These are phyloP conservation scores for Antedon mediterranea DNA, from an alignment of 53 echinoderm and acorn worm genomes.

Conservation along the genomic window DNA sequence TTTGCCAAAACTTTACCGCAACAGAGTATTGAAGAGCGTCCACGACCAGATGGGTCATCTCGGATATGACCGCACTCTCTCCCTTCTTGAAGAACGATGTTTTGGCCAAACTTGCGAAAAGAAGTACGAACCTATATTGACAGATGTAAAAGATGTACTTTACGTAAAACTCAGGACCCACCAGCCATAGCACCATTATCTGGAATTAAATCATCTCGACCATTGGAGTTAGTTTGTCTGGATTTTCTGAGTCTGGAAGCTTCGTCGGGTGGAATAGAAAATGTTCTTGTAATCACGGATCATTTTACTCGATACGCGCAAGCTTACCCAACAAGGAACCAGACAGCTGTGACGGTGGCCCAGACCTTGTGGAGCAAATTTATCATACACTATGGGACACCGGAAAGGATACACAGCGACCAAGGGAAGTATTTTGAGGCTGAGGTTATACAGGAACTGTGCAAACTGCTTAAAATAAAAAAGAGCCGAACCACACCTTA, in stretches of 20 bases:
- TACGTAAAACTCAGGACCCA: constrained; percentile 9
- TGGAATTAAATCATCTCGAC: neutral
- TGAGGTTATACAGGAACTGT: constrained; percentile 8
- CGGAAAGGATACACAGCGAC: constrained; percentile 13
- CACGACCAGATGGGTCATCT: constrained; percentile 16
- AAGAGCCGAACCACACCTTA: constrained; percentile 20
- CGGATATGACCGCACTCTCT: constrained; percentile 1
- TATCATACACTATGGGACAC: constrained; percentile 17
- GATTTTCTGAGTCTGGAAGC: constrained; percentile 9
- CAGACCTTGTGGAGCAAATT: constrained; percentile 15
- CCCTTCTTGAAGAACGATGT: neutral
- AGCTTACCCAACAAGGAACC: constrained; percentile 5
- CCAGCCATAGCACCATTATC: neutral
- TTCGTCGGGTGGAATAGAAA: neutral
- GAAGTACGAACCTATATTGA: neutral
- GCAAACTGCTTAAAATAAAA: constrained; percentile 5
- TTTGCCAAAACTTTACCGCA: neutral
- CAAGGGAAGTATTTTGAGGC: constrained; percentile 26
- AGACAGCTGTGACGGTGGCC: constrained; percentile 19
- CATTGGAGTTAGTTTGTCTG: neutral
- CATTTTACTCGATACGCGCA: neutral
- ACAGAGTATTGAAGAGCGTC: neutral
- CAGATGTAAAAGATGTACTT: constrained; percentile 11
- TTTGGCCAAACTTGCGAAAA: constrained; percentile 17
- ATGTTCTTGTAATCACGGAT: neutral